Conservation (phyloP, 2,797 vertebrate species). For the Alauda arvensis region DNA sequence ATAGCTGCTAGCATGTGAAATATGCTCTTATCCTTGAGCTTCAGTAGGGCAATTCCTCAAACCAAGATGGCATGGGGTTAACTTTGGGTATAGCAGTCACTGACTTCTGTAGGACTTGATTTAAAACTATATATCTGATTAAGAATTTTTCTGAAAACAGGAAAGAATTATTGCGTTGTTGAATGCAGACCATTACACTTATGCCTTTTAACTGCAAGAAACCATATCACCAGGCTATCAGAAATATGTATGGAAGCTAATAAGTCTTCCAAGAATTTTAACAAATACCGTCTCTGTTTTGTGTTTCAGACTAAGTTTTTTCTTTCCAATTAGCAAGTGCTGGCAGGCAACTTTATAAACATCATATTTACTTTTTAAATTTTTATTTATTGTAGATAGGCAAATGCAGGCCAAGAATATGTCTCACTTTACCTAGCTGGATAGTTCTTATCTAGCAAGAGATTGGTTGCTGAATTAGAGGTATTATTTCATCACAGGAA, state of each 20-base stretch:
- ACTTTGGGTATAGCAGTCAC: not conserved
- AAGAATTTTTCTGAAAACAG: not conserved
- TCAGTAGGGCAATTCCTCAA: not conserved
- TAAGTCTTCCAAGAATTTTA: slow-evolving; percentile 19
- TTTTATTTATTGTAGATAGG: not conserved
- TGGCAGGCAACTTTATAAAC: not conserved
- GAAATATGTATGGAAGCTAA: slow-evolving; percentile 8
- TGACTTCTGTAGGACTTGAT: not conserved
- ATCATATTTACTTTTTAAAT: not conserved
- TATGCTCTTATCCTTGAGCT: not conserved
- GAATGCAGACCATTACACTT: not conserved
- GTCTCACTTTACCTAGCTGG: not conserved
- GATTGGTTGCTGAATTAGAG: not conserved
- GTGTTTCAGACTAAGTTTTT: not conserved
- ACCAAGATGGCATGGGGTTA: fast-evolving
- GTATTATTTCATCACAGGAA: not conserved
- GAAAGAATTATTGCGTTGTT: not conserved
- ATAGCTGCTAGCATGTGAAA: not conserved
- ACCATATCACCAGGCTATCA: slow-evolving; percentile 13
- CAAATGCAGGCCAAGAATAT: not conserved
- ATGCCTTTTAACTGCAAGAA: not conserved
- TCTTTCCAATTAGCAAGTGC: not conserved
- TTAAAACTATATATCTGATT: not conserved
- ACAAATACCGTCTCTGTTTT: not conserved
- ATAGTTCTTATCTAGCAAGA: not conserved